Base-by-base conservation (phyloP, 2,888 invertebrate genomes). In the Orthosia cruda region DNA sequence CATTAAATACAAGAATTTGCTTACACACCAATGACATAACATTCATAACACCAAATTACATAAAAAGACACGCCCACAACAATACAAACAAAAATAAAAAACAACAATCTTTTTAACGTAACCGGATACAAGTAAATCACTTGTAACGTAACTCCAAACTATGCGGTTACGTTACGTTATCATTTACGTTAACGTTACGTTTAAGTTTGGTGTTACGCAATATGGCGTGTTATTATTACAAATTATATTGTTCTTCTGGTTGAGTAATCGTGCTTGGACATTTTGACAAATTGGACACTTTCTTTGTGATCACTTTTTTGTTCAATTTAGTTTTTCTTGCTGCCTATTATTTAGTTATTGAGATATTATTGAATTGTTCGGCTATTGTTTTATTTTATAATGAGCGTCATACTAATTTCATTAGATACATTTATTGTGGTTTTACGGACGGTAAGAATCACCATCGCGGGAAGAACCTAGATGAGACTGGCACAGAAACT, bases 61-160 rank as follows among this genome's bases (percentile, higher is more conserved):
- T 62, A 49, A 73, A 67, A 64, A 63, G 18, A 45, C 13, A 55
- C 32, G 32, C 58, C 58, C 32, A 57, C 54, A 71, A 73, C 26
- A 59, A 75, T 9, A 52, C 62, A 70, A 83, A 45, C 50, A 76
- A 40, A 70, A 55, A 65, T 75, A 65, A 55, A 62, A 64, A 70
- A 72, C 59, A 73, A 73, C 49, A 71, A 84, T 62, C 66, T 59
- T 62, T 47, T 11, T 32, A 80, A 76, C 64, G 66, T 67, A 79
- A 81, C 81, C 85, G 83, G 77, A 81, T 68, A 74, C 79, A 67
- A 79, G 83, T 88, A 88, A 79, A 66, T 84, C 87, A 87, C 83
- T 79, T 82, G 67, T 66, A 77, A 74, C 83, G 66, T 77, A 85
- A 79, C 74, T 45, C 45, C 1, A 55, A 78, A 80, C 68, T 71